Conservation (phyloP, 2,797 vertebrate species). For the Mormyrus hasselquistii region DNA sequence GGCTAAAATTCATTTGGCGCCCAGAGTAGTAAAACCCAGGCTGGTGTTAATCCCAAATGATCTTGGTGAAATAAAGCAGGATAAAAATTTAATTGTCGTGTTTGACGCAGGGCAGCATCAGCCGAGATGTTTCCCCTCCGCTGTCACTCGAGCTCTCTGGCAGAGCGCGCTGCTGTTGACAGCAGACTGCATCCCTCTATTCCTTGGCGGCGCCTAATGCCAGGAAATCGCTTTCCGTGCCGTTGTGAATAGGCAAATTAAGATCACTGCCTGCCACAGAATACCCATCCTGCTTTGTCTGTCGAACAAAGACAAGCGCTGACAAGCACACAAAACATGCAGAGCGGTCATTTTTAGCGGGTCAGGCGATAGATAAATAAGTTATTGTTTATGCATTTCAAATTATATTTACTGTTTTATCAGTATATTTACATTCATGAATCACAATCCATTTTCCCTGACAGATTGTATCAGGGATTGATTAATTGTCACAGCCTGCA, state of each 20-base stretch:
- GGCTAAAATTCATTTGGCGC: background rate
- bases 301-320: background rate
- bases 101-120: background rate
- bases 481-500: background rate
- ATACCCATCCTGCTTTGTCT: background rate
- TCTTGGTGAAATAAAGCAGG: background rate
- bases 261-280: background rate
- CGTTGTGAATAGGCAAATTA: background rate
- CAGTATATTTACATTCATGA: background rate
- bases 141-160: background rate
- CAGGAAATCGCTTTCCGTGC: background rate
- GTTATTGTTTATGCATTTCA: background rate
- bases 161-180: background rate
- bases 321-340: background rate
- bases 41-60: background rate
- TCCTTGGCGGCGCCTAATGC: background rate
- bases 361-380: background rate
- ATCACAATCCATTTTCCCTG: background rate
- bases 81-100: background rate
- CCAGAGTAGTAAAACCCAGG: background rate
- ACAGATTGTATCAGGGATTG: background rate
- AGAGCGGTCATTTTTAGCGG: background rate
- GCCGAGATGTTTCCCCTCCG: background rate
- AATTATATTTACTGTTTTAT: background rate
- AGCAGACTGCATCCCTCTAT: background rate